A percentile compares a stretch with the other conserved stretches of the same genome.
These are phyloP conservation scores for Bactericera cockerelli DNA, from an alignment of 1,140 invertebrate species.

Conservation along the genomic window DNA sequence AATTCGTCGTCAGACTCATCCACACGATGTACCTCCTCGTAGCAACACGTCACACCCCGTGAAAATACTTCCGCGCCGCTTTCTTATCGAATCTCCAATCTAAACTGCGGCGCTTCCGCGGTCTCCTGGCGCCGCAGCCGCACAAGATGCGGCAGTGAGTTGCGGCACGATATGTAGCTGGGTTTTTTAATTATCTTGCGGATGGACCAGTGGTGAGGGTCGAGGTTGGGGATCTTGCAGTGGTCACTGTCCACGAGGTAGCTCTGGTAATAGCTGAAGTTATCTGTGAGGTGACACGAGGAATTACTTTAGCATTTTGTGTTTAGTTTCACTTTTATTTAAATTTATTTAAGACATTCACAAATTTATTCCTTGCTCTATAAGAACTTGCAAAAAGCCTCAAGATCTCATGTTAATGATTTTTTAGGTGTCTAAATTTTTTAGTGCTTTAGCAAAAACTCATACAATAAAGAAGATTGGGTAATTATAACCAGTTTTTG, in stretches of 20 bases:
- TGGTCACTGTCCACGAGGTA: conserved; percentile 18
- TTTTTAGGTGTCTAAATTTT: too few species aligned
- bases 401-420: too few species aligned
- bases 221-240: conserved; percentile 61
- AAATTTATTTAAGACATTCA: too few species aligned
- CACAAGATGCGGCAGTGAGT: neutral
- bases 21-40: conserved; percentile 30
- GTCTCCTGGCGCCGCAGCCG: neutral
- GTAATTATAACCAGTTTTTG: too few species aligned
- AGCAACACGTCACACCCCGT: conserved; percentile 33
- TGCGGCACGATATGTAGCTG: neutral
- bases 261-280: neutral
- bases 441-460: too few species aligned
- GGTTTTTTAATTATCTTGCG: neutral
- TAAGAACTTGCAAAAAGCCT: too few species aligned
- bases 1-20: neutral
- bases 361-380: too few species aligned
- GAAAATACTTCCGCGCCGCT: conserved; percentile 22
- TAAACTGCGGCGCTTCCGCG: neutral
- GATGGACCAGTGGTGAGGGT: conserved; percentile 42
- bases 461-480: too few species aligned
- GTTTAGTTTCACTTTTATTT: too few species aligned
- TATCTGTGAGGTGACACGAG: too few species aligned
- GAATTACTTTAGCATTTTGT: too few species aligned
- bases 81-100: conserved; percentile 25